These are phyloP conservation scores for Amblyornis subalaris DNA, from an alignment of 2,113 vertebrate species.

Conservation along the genomic window DNA sequence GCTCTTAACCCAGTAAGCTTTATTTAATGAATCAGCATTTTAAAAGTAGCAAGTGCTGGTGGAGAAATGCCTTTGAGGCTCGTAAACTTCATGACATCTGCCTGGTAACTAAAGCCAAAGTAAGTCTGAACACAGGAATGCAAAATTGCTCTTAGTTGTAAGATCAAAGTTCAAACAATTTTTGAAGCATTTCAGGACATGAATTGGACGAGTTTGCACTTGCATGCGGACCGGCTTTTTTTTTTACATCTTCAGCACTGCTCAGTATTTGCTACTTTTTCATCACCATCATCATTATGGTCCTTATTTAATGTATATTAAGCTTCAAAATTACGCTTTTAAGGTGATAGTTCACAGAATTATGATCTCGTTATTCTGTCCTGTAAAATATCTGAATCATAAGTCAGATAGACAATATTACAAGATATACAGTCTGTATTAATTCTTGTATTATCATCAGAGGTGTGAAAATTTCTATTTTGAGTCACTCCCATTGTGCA, in stretches of 20 bases:
- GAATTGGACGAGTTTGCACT: constrained; percentile 2
- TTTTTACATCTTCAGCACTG: not conserved
- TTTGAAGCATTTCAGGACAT: not conserved
- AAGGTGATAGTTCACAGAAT: not conserved
- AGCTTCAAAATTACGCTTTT: not conserved
- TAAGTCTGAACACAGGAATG: not conserved
- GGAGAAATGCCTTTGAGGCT: not conserved
- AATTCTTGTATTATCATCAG: not conserved
- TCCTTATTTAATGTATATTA: not conserved
- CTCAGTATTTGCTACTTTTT: not conserved
- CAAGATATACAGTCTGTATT: not conserved
- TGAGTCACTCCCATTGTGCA: not conserved
- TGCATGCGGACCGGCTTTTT: not conserved
- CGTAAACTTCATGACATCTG: not conserved
- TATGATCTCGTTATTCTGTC: not conserved
- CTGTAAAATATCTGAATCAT: not conserved
- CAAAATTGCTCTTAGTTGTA: not conserved
- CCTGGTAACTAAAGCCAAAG: not conserved
- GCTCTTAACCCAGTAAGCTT: not conserved
- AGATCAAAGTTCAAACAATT: constrained; percentile 33
- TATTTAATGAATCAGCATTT: constrained; percentile 36
- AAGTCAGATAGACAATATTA: not conserved
- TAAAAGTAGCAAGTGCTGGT: not conserved
- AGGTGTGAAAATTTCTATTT: not conserved
- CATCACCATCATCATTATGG: not conserved